Evolutionary conservation across 2,888 invertebrate genomes (phyloP).

Genomic region (Schrankia costaestrigalis): DNA sequence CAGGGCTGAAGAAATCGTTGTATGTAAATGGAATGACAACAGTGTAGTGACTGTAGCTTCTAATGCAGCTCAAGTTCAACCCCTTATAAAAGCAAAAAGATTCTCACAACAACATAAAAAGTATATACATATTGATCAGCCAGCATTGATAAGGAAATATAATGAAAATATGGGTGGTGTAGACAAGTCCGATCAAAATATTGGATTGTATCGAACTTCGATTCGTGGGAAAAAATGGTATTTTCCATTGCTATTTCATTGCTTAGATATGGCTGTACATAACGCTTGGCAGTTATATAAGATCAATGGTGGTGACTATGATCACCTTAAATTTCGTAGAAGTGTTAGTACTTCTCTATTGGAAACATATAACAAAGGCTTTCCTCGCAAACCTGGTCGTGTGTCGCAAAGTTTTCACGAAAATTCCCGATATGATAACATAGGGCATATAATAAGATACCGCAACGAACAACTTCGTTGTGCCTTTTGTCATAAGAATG

Average conservation of each 20-base stretch:
- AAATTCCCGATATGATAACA: neutral
- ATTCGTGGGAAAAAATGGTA: too few relatives aligned
- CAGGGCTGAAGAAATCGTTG: neutral
- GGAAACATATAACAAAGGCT: too few relatives aligned
- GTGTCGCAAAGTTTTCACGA: neutral
- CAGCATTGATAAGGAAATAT: neutral
- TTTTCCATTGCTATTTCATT: too few relatives aligned
- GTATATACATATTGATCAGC: neutral
- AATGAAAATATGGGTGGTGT: too few relatives aligned
- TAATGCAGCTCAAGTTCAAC: neutral
- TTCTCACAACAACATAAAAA: neutral
- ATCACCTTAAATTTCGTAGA: too few relatives aligned
- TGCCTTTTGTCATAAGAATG: neutral
- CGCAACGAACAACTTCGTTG: neutral
- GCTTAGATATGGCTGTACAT: too few relatives aligned
- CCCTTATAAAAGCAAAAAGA: neutral
- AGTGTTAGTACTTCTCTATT: too few relatives aligned
- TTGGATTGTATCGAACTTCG: too few relatives aligned
- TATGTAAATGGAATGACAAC: neutral
- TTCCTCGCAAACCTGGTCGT: too few relatives aligned
- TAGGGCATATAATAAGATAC: neutral
- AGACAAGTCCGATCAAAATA: too few relatives aligned
- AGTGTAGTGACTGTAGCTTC: neutral
- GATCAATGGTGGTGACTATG: too few relatives aligned
- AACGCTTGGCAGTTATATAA: too few relatives aligned